Percentiles rank a stretch among this genome's conserved stretches.
Conservation (phyloP, 2,888 invertebrate species). For the Acanthacorydalis orientalis region DNA sequence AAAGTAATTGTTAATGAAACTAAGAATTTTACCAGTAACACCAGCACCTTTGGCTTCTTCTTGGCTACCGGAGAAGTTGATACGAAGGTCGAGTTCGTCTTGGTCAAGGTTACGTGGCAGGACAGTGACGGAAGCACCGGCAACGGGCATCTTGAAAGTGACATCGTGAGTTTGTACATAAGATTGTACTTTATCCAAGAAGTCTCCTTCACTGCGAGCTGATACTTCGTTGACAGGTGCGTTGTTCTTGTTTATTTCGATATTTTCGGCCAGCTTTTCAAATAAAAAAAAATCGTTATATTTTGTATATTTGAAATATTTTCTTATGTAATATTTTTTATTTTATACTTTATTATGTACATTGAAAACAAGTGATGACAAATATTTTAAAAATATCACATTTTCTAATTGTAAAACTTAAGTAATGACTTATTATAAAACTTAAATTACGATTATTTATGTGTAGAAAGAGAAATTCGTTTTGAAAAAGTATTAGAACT, state of each 20-base stretch:
- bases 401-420: neutral
- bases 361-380: neutral
- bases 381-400: neutral
- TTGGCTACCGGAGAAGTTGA: conserved; percentile 37
- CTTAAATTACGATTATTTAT: neutral
- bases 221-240: conserved; percentile 42
- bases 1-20: neutral
- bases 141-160: conserved; percentile 55
- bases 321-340: neutral
- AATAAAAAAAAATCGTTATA: conserved; percentile 10
- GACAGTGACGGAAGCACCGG: conserved; percentile 55
- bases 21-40: conserved; percentile 1
- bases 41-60: conserved; percentile 17
- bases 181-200: conserved; percentile 52
- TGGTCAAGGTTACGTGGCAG: conserved; percentile 62
- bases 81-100: conserved; percentile 56
- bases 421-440: no score
- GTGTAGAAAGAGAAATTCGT: neutral
- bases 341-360: neutral
- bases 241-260: conserved; percentile 59
- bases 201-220: conserved; percentile 35
- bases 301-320: neutral
- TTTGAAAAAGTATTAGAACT: conserved; percentile 11
- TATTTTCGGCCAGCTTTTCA: conserved; percentile 48
- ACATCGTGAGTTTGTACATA: conserved; percentile 65